These are phyloP conservation scores for Rhyzopertha dominica DNA, from an alignment of 1,140 invertebrate species.

Conservation along the genomic window DNA sequence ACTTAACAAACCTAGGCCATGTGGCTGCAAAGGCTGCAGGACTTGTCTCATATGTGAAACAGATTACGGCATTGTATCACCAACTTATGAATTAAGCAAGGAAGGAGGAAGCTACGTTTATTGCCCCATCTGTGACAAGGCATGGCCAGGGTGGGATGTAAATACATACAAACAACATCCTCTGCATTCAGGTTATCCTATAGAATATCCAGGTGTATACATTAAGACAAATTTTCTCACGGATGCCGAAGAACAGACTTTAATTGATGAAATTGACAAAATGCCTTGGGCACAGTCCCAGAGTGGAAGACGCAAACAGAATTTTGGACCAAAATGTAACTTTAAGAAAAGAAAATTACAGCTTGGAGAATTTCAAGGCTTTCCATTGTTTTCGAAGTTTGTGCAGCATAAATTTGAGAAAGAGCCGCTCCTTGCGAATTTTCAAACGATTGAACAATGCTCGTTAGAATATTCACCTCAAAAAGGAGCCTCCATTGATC, in stretches of 20 bases:
- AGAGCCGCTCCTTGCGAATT: constrained; percentile 62
- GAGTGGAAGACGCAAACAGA: constrained; percentile 94
- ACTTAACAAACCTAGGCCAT: constrained; percentile 64
- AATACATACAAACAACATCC: constrained; percentile 59
- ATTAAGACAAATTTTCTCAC: constrained; percentile 73
- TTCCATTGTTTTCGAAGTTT: constrained; percentile 77
- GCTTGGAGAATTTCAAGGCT: constrained; percentile 75
- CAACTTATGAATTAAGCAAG: constrained; percentile 29
- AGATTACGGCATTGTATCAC: constrained; percentile 57
- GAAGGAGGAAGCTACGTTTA: constrained; percentile 61
- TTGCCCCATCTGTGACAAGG: constrained; percentile 68
- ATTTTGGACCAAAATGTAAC: constrained; percentile 98
- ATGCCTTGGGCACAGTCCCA: constrained; percentile 89
- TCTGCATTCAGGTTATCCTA: constrained; percentile 55
- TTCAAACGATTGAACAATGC: constrained; percentile 92
- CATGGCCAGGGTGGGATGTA: constrained; percentile 67
- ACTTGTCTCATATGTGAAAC: constrained; percentile 82
- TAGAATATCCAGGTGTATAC: constrained; percentile 65
- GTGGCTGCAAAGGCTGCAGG: constrained; percentile 89
- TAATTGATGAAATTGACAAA: constrained; percentile 70
- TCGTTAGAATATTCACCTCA: constrained; percentile 87
- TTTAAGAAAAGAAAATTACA: constrained; percentile 91
- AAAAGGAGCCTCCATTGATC: constrained; percentile 91
- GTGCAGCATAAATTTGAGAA: constrained; percentile 74
- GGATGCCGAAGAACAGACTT: constrained; percentile 59